phyloP scores from a whole-genome alignment of 2,888 invertebrate genomes.

The Sericinus montela region DNA sequence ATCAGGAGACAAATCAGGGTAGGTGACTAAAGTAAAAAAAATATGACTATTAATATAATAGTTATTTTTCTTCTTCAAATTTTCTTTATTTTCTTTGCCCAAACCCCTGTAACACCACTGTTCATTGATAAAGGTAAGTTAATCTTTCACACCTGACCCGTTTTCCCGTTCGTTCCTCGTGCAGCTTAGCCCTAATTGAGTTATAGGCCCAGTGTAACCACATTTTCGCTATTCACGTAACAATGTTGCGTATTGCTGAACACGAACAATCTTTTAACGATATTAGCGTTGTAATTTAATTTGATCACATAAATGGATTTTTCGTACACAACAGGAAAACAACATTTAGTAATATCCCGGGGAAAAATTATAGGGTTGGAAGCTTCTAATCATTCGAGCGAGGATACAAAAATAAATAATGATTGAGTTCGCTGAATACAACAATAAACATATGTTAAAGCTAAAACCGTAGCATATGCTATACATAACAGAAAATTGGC shows the following conservation, averaged over 20 bases:
- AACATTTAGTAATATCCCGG: background rate
- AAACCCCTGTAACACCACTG: too few relatives aligned
- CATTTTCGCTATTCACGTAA: conserved; percentile 22
- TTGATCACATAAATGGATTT: background rate
- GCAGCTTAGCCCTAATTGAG: conserved; percentile 37
- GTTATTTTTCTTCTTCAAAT: too few relatives aligned
- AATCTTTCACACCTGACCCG: conserved; percentile 1
- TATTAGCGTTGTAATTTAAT: background rate
- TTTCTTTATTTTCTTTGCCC: too few relatives aligned
- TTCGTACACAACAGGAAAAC: conserved; percentile 4
- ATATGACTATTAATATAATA: too few relatives aligned
- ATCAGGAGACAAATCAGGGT: too few relatives aligned
- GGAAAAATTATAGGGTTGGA: background rate
- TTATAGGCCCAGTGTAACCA: conserved; percentile 32
- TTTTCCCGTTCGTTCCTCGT: conserved; percentile 8
- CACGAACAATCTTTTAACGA: conserved; percentile 6
- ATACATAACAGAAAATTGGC: too few relatives aligned
- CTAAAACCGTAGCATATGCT: too few relatives aligned
- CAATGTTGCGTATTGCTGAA: conserved; percentile 13
- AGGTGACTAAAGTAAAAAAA: too few relatives aligned
- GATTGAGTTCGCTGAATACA: background rate
- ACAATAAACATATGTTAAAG: background rate
- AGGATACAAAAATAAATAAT: background rate
- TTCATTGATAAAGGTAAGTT: too few relatives aligned
- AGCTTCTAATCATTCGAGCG: background rate